These are phyloP conservation scores for Syrista parreyssii DNA, from an alignment of 2,888 invertebrate genomes.

Conservation along the genomic window DNA sequence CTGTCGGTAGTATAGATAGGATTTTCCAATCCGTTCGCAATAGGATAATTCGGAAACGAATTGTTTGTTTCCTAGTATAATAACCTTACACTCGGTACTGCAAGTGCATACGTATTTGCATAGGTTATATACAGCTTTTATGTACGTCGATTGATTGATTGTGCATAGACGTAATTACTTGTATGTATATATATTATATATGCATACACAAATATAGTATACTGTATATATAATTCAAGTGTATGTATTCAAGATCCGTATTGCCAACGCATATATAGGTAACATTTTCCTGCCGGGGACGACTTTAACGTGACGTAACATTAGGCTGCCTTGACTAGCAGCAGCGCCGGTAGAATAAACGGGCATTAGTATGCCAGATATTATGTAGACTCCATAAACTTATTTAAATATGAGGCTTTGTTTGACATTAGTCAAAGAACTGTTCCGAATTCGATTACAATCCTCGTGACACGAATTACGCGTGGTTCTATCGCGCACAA, in stretches of 20 bases:
- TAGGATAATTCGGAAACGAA: not conserved
- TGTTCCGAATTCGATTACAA: not conserved
- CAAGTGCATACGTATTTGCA: not conserved
- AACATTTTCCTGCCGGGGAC: not conserved
- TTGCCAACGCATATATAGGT: not conserved
- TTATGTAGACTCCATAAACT: not conserved
- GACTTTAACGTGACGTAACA: constrained; percentile 22
- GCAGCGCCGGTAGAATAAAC: constrained; percentile 28
- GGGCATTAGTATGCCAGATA: not conserved
- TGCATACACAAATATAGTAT: too few relatives aligned
- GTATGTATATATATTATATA: too few relatives aligned
- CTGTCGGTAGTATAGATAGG: not conserved
- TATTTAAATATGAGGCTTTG: not conserved
- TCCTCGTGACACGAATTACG: not conserved
- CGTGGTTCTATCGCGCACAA: not conserved
- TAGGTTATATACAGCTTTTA: not conserved
- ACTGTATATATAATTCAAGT: too few relatives aligned
- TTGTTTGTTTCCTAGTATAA: not conserved
- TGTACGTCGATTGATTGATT: not conserved
- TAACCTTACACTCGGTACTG: not conserved
- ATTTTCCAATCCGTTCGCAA: not conserved
- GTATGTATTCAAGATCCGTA: not conserved
- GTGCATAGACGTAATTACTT: not conserved
- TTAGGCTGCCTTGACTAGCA: constrained; percentile 32
- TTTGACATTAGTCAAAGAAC: not conserved